Evolutionary conservation across 1,140 invertebrate species (phyloP), one percentile per base, ranked within the genome.

Genomic region (Drosophila tropicalis): DNA sequence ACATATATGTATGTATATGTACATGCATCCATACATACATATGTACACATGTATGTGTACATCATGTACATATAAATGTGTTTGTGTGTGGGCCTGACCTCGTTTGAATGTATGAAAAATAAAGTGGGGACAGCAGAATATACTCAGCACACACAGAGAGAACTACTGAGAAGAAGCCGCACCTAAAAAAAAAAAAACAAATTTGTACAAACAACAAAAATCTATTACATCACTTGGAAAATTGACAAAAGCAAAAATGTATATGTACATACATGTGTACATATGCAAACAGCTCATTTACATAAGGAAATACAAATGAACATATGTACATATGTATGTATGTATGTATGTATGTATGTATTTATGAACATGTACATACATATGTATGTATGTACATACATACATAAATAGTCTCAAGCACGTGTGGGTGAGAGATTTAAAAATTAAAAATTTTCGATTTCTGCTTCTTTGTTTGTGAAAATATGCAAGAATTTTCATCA

Each of bases 201-300:
- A 62, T 22, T 9, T 22, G 41, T 22, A 54, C 34, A 29, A 65
- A 13, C 17, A 56, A 36, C 32, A 60, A 76, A 51, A 86, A 83
- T 76, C 62, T 80, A 77, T 87, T 87, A 87, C 83, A 87, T 89
- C 84, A 89, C 76, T 77, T 72, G 70, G 67, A 80, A 89, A 83
- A 89, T 72, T 73, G 80, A 79, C 79, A 85, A 78, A 83, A 64
- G 51, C 72, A 64, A 70, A 17, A 47, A 12, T 22, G 12, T 22
- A 51, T 51, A 22, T 2, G 19, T 29, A 67, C 44, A 72, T 60
- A 44, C 29, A 54, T 39, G 54, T 34, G 56, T 71, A 40, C 3
- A 3, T 40, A 55, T 36, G 56, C 25, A 69, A 57, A 58, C 19
- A 6, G 29, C 29, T 29, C 29, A 29, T 29, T 29, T 29, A 29